These are phyloP conservation scores for Nothoprocta pentlandii DNA, from an alignment of 2,113 vertebrate genomes.

Conservation along the genomic window DNA sequence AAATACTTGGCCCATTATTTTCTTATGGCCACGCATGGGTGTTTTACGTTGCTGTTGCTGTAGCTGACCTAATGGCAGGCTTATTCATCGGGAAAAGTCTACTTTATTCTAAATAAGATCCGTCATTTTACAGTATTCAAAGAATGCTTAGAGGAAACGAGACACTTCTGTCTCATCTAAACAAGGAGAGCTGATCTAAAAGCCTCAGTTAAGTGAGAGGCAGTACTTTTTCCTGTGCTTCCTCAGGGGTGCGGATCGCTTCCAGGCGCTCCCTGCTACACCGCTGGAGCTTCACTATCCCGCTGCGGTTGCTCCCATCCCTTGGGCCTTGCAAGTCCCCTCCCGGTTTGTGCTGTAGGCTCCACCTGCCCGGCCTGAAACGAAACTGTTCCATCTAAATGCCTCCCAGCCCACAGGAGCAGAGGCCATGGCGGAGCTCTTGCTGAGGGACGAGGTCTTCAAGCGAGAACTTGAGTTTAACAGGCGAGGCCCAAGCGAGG, in stretches of 20 bases:
- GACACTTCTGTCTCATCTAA: conserved; percentile 7
- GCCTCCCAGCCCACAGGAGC: not conserved
- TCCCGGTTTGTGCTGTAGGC: not conserved
- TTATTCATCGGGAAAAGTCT: conserved; percentile 63
- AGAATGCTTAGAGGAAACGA: not conserved
- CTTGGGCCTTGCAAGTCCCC: not conserved
- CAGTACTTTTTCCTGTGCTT: conserved; percentile 32
- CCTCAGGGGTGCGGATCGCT: conserved; percentile 29
- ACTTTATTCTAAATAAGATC: conserved; percentile 52
- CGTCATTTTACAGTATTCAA: not conserved
- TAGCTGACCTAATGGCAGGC: conserved; percentile 52
- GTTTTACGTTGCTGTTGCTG: conserved; percentile 56
- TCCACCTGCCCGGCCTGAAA: not conserved
- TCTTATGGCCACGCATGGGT: conserved; percentile 66
- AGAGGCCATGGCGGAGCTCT: not conserved
- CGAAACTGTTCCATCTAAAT: not conserved
- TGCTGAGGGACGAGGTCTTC: not conserved
- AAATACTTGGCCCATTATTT: conserved; percentile 46
- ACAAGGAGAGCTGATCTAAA: conserved; percentile 41
- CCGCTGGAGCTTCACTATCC: not conserved
- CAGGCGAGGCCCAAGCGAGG: not conserved
- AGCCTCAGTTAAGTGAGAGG: conserved; percentile 41
- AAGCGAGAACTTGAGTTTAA: not conserved
- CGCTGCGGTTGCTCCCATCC: not conserved
- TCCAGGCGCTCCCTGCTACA: conserved; percentile 31